A percentile compares a stretch with the other conserved stretches of the same genome.
Evolutionary conservation across 2,888 invertebrate species (phyloP).

Genomic region (Neoascia interrupta): DNA sequence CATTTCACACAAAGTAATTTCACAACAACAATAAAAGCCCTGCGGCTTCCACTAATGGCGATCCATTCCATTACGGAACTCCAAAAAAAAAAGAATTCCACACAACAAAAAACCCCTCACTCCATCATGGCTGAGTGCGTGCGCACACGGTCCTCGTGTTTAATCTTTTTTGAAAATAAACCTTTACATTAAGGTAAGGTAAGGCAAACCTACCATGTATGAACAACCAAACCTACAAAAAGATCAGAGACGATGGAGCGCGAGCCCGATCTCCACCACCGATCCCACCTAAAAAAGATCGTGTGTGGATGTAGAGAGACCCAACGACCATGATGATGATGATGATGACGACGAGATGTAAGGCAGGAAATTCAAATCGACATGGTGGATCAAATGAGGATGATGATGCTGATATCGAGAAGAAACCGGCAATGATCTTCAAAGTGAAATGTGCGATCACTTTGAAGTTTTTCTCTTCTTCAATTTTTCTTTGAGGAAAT

Average conservation of each 20-base stretch:
- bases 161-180: conserved; percentile 51
- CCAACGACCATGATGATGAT: too few relatives aligned
- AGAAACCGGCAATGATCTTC: too few relatives aligned
- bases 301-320: not conserved
- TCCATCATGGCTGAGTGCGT: conserved; percentile 47
- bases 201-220: too few relatives aligned
- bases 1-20: conserved; percentile 21
- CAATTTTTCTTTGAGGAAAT: conserved; percentile 20
- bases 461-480: conserved; percentile 18
- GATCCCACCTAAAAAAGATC: conserved; percentile 23
- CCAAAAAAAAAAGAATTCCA: conserved; percentile 5
- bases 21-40: conserved; percentile 4
- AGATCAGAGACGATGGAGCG: conserved; percentile 35
- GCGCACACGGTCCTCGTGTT: conserved; percentile 42
- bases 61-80: conserved; percentile 39
- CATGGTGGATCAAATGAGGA: conserved; percentile 33
- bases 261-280: not conserved
- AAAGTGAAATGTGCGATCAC: conserved; percentile 17
- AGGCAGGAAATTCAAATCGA: conserved; percentile 48
- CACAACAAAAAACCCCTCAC: conserved; percentile 29
- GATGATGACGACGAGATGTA: conserved; percentile 26
- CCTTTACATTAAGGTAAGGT: not conserved
- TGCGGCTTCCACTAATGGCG: conserved; percentile 25
- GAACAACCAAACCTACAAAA: conserved; percentile 2
- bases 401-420: conserved; percentile 1